Evolutionary conservation across 2,888 invertebrate species (phyloP), one percentile per base, ranked within the genome.

Genomic region (Poecilus cupreus): DNA sequence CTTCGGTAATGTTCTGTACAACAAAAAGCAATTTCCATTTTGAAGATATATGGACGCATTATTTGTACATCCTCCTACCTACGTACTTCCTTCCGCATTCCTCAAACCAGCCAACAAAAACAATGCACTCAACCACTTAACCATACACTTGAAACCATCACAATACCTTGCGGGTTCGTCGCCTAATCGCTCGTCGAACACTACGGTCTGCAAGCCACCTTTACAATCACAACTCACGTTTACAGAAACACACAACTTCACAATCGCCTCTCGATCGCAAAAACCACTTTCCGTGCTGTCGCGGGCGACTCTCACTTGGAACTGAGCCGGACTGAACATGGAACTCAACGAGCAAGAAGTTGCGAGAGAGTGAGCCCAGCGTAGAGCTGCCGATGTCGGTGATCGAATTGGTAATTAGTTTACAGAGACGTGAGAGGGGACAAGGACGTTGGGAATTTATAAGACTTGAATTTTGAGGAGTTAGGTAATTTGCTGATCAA

Each of bases 261-360:
- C 32, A 16, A n/a, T 18, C 16, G 24, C n/a, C 22, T 8, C 32
- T 32, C 32, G 8, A 32, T 32, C 32, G 32, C 51, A 57, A 76
- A 54, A 32, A 76, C 54, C 76, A 76, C 76, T 76, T 76, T 75
- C 75, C 51, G 76, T 75, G 75, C 24, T 75, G 32, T 13, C 32
- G 18, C 20, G 32, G 16, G 57, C 51, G 54, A 76, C 76, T 76
- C 76, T 76, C 76, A 76, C 76, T 76, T 76, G 6, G 57, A 76
- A 76, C 76, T 76, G 76, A 51, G 10, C 22, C 51, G 16, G 11
- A 20, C 24, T n/a, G 70, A 39, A 20, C 5, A n/a, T 20, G 16
- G 57, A 54, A 76, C 75, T 16, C 26, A 54, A 11, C 18, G 64
- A 51, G 5, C 51, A 18, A 16, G 18, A 51, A 32, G 32, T n/a